Evolutionary conservation across 2,888 invertebrate genomes (phyloP).

Genomic region (Yponomeuta malinellus): DNA sequence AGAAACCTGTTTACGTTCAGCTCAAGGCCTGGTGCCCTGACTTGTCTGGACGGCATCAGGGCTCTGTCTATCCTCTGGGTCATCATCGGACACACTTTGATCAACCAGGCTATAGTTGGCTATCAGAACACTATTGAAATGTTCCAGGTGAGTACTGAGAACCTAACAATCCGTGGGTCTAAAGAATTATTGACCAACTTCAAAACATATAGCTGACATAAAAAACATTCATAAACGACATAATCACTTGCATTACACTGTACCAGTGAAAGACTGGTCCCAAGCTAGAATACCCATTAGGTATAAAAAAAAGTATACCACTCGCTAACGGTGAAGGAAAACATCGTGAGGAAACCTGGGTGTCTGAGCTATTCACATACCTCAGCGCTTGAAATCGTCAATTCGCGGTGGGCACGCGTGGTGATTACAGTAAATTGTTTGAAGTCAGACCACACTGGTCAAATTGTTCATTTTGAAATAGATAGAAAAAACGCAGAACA

Average conservation of each 20-base stretch:
- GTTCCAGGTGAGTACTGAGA: neutral
- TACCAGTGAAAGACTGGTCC: neutral
- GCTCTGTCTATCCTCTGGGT: slow-evolving; percentile 20
- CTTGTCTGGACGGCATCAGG: slow-evolving; percentile 20
- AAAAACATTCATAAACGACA: neutral
- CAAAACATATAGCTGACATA: neutral
- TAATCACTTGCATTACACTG: neutral
- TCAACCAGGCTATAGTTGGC: neutral
- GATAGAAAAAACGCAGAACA: too few relatives aligned
- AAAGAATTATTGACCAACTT: neutral
- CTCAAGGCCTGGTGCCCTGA: slow-evolving; percentile 13
- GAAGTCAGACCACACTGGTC: too few relatives aligned
- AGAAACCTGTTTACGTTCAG: slow-evolving; percentile 17
- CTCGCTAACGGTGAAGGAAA: too few relatives aligned
- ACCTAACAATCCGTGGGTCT: neutral
- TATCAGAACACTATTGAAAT: neutral
- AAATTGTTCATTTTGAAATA: too few relatives aligned
- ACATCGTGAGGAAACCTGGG: too few relatives aligned
- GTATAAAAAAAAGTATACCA: too few relatives aligned
- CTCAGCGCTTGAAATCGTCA: too few relatives aligned
- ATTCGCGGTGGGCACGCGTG: too few relatives aligned
- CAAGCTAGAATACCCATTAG: neutral
- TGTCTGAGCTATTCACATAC: too few relatives aligned
- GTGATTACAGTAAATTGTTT: too few relatives aligned
- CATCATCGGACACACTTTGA: slow-evolving; percentile 16